Conservation (phyloP, 2,797 vertebrate genomes). For the Furcifer pardalis region DNA sequence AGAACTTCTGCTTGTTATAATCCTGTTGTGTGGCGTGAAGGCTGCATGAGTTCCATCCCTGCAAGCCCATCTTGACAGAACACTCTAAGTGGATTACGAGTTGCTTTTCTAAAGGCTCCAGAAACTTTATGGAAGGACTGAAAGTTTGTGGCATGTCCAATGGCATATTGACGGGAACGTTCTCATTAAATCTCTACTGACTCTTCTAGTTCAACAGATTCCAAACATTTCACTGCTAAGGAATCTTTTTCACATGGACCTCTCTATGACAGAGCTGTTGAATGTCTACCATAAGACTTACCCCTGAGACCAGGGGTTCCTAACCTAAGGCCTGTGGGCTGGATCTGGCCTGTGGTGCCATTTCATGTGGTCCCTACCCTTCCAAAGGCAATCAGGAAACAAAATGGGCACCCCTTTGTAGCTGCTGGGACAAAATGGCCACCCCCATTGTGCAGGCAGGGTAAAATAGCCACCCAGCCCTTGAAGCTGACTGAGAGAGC, state of each 20-base stretch:
- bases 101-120: not conserved
- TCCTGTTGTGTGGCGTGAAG: constrained; percentile 43
- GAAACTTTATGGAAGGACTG: constrained; percentile 17
- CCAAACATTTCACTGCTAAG: not conserved
- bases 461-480: too few species aligned
- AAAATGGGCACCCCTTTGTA: too few species aligned
- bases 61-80: constrained; percentile 46
- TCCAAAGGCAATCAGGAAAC: too few species aligned
- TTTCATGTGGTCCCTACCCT: too few species aligned
- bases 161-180: not conserved
- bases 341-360: too few species aligned
- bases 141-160: constrained; percentile 30
- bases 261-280: not conserved
- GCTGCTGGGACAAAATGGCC: too few species aligned
- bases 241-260: not conserved
- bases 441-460: too few species aligned
- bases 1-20: constrained; percentile 68
- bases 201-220: not conserved
- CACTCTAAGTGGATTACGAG: constrained; percentile 10
- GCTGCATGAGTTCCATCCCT: constrained; percentile 43
- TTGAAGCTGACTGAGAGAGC: too few species aligned
- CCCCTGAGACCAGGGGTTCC: too few species aligned
- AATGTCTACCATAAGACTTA: too few species aligned
- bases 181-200: constrained; percentile 16
- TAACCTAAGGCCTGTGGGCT: too few species aligned